Conservation (phyloP, 2,113 vertebrate genomes). For the Notechis scutatus region DNA sequence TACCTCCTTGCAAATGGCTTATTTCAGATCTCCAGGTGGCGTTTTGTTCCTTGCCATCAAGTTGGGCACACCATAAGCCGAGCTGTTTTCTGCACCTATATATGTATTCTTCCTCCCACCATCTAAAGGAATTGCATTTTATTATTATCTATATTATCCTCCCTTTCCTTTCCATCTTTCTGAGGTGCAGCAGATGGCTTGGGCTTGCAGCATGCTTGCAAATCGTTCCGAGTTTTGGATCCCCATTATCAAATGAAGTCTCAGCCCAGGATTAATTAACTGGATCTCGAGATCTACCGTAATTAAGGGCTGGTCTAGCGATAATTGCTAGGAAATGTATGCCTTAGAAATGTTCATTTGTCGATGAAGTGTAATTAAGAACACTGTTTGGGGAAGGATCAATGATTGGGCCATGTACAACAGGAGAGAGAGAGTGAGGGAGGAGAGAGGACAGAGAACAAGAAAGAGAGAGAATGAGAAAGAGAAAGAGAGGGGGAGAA, state of each 20-base stretch:
- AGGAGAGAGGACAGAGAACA: background rate
- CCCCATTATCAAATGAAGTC: slow-evolving; percentile 59
- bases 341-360: slow-evolving; percentile 72
- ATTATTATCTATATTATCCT: background rate
- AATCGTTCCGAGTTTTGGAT: slow-evolving; percentile 61
- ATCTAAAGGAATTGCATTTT: background rate
- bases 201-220: slow-evolving; percentile 37
- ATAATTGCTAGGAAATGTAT: slow-evolving; percentile 73
- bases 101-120: background rate
- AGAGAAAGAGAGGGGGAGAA: background rate
- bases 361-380: slow-evolving; percentile 71
- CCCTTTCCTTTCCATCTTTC: slow-evolving; percentile 8
- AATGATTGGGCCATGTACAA: slow-evolving; percentile 54
- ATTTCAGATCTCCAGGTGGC: background rate
- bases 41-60: background rate
- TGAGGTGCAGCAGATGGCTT: slow-evolving; percentile 23
- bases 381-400: slow-evolving; percentile 63
- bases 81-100: background rate
- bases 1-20: background rate
- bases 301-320: slow-evolving; percentile 67
- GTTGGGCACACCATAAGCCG: background rate
- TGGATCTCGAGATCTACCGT: slow-evolving; percentile 61
- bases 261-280: slow-evolving; percentile 71
- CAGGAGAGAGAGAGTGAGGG: background rate
- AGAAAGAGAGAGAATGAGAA: background rate